These are phyloP conservation scores for Ommatoiulus sabulosus DNA, from an alignment of 2,888 invertebrate species.

Conservation along the genomic window DNA sequence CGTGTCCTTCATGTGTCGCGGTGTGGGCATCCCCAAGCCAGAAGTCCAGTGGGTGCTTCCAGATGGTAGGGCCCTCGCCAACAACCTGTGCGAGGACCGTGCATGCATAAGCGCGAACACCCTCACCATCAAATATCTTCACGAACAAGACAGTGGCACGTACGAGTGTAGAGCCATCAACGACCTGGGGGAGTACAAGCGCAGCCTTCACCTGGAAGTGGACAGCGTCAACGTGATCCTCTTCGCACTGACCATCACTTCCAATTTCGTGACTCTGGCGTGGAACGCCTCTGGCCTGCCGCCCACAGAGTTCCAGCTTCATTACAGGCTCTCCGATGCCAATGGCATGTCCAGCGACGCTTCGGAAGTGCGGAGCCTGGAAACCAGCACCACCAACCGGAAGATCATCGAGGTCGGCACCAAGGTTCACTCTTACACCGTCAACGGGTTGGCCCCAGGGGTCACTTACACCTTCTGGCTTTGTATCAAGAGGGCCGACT, in stretches of 20 bases:
- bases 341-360: not conserved
- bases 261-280: conserved; percentile 66
- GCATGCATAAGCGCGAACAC: conserved; percentile 60
- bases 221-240: conserved; percentile 61
- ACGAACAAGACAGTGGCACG: conserved; percentile 61
- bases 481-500: conserved; percentile 64
- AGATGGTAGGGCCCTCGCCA: conserved; percentile 39
- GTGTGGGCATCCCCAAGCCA: conserved; percentile 61
- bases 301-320: conserved; percentile 61
- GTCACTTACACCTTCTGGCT: conserved; percentile 67
- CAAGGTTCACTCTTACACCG: conserved; percentile 66
- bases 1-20: conserved; percentile 62
- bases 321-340: conserved; percentile 57
- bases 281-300: conserved; percentile 65
- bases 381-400: not conserved
- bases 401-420: conserved; percentile 59
- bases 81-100: conserved; percentile 60
- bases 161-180: conserved; percentile 62
- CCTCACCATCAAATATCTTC: conserved; percentile 62
- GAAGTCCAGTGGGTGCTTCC: conserved; percentile 61
- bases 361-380: conserved; percentile 44
- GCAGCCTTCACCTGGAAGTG: conserved; percentile 61
- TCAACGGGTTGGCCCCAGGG: conserved; percentile 66
- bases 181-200: conserved; percentile 60
- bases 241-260: conserved; percentile 64